Evolutionary conservation across 2,797 vertebrate species (phyloP).

Genomic region (Sphenodon punctatus): DNA sequence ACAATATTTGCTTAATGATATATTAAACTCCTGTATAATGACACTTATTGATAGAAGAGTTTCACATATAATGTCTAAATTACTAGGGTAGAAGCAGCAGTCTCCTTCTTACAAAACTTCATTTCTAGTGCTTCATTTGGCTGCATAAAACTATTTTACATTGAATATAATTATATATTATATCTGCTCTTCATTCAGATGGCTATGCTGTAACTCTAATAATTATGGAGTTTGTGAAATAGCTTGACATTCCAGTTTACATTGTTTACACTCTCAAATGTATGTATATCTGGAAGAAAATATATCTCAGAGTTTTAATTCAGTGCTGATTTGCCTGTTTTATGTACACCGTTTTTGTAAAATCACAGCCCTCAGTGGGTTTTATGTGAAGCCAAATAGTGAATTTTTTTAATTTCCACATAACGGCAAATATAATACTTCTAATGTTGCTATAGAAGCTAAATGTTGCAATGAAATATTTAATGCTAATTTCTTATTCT

Average conservation of each 20-base stretch:
- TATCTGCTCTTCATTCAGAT: neutral
- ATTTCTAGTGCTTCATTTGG: too few relatives aligned
- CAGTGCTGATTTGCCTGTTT: neutral
- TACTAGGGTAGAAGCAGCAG: neutral
- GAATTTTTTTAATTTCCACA: neutral
- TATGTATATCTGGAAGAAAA: neutral
- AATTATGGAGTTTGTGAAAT: neutral
- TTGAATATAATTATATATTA: neutral
- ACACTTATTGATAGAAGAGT: fast-evolving
- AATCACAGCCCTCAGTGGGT: neutral
- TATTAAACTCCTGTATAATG: neutral
- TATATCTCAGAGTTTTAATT: neutral
- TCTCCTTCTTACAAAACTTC: too few relatives aligned
- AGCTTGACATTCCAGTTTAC: fast-evolving
- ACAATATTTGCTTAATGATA: neutral
- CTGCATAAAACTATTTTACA: neutral
- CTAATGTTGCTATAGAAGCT: neutral
- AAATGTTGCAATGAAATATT: neutral
- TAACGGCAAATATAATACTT: neutral
- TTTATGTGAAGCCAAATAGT: neutral
- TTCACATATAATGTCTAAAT: fast-evolving
- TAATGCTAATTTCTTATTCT: neutral
- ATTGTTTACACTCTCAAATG: fast-evolving
- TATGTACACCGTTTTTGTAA: neutral
- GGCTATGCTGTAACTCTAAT: neutral